Percentiles rank a stretch among this genome's conserved stretches.
Evolutionary conservation across 2,888 invertebrate genomes (phyloP).

Genomic region (Pinctada fucata): DNA sequence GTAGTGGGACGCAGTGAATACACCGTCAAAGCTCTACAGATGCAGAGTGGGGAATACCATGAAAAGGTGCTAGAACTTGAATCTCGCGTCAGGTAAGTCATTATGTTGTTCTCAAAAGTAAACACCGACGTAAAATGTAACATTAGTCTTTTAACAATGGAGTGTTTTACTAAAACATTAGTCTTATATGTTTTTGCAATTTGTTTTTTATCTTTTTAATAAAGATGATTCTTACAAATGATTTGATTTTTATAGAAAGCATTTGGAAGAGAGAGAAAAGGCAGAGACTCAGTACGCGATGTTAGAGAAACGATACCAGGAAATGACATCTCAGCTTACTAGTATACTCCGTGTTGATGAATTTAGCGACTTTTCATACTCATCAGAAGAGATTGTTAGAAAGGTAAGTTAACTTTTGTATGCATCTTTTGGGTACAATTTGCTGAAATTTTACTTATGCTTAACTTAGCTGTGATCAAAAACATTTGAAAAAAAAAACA

Average conservation of each 20-base stretch:
- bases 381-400: constrained; percentile 56
- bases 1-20: constrained; percentile 72
- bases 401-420: constrained; percentile 47
- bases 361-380: constrained; percentile 39
- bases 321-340: constrained; percentile 59
- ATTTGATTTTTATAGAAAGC: constrained; percentile 53
- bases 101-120: too few species aligned
- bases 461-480: too few species aligned
- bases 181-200: too few species aligned
- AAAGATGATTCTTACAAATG: too few species aligned
- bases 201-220: too few species aligned
- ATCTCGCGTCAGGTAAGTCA: constrained; percentile 69
- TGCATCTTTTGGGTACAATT: background rate
- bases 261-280: constrained; percentile 67
- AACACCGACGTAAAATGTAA: too few species aligned
- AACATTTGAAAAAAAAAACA: too few species aligned
- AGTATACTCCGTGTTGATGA: constrained; percentile 57
- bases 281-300: constrained; percentile 56
- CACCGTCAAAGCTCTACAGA: constrained; percentile 71
- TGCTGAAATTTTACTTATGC: too few species aligned
- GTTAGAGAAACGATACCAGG: constrained; percentile 60
- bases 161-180: too few species aligned
- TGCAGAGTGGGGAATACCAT: constrained; percentile 68
- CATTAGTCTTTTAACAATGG: too few species aligned
- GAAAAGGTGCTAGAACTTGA: constrained; percentile 75